Percentiles rank a stretch among this genome's conserved stretches.
Evolutionary conservation across 2,888 invertebrate species (phyloP).

Genomic region (Chaetoderma sp.): DNA sequence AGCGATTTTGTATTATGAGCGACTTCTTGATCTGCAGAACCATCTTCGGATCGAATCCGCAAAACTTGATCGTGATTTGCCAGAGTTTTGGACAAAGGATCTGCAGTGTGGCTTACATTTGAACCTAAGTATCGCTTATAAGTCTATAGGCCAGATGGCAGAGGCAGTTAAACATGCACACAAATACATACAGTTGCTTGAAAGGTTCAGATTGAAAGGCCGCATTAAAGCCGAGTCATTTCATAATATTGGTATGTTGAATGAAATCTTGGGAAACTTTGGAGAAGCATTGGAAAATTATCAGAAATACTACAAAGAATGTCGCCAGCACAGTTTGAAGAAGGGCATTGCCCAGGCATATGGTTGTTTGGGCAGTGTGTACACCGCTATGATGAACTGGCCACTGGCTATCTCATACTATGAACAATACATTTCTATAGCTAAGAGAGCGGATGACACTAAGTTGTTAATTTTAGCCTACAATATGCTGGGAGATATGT

Average conservation of each 20-base stretch:
- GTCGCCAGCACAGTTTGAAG: slow-evolving; percentile 48
- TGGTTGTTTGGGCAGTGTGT: slow-evolving; percentile 62
- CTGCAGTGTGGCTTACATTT: slow-evolving; percentile 62
- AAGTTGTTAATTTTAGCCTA: slow-evolving; percentile 51
- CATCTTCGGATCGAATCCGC: slow-evolving; percentile 42
- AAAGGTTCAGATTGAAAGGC: slow-evolving; percentile 9
- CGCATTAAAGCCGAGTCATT: slow-evolving; percentile 49
- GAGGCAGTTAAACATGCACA: slow-evolving; percentile 57
- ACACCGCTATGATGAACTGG: slow-evolving; percentile 57
- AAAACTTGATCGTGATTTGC: slow-evolving; percentile 43
- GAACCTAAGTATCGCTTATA: slow-evolving; percentile 66
- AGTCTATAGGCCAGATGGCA: slow-evolving; percentile 59
- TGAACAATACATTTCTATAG: slow-evolving; percentile 58
- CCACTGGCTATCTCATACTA: slow-evolving; percentile 56
- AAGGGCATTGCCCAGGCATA: slow-evolving; percentile 59
- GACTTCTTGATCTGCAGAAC: slow-evolving; percentile 57
- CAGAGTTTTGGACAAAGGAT: slow-evolving; percentile 62
- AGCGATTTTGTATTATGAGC: slow-evolving; percentile 64
- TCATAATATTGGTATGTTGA: slow-evolving; percentile 61
- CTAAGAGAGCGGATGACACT: slow-evolving; percentile 44
- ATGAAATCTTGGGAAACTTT: slow-evolving; percentile 60
- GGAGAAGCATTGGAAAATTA: slow-evolving; percentile 58
- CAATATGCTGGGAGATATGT: slow-evolving; percentile 61
- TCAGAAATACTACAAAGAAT: slow-evolving; percentile 49
- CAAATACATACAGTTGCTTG: slow-evolving; percentile 33